Conservation (phyloP, 2,113 vertebrate genomes). For the Cyprinodon tularosa region DNA sequence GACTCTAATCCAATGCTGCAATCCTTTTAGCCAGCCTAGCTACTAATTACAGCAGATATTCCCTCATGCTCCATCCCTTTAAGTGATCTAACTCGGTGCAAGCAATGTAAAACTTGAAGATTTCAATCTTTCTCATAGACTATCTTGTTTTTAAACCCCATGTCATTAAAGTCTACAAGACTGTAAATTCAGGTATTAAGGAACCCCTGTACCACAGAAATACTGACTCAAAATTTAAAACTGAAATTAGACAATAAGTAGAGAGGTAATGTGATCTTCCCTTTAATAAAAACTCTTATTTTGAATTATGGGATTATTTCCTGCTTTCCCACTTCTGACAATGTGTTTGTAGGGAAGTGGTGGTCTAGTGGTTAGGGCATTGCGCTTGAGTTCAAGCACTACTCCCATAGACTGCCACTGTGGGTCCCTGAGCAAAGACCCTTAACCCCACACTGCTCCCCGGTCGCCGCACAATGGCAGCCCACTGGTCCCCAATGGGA, state of each 20-base stretch:
- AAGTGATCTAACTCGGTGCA: not conserved
- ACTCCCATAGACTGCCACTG: too few species aligned
- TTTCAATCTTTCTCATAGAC: not conserved
- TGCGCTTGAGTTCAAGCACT: too few species aligned
- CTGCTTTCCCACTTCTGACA: too few species aligned
- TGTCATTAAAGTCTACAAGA: too few species aligned
- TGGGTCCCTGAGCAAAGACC: too few species aligned
- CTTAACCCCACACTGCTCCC: too few species aligned
- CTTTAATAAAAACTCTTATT: not conserved
- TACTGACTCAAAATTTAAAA: not conserved
- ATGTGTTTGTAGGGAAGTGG: too few species aligned
- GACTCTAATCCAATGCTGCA: not conserved
- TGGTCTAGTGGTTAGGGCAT: too few species aligned
- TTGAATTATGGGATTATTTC: not conserved
- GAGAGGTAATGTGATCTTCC: not conserved
- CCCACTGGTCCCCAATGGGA: too few species aligned
- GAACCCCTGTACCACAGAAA: not conserved
- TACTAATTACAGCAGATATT: not conserved
- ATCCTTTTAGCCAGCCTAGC: not conserved
- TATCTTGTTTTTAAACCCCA: not conserved
- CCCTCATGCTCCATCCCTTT: not conserved
- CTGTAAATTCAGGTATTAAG: not conserved
- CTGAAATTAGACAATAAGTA: not conserved
- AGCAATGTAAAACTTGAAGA: not conserved
- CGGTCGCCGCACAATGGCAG: too few species aligned